Base-by-base conservation (phyloP, 2,888 invertebrate genomes). In the Eupithecia tripunctaria region DNA sequence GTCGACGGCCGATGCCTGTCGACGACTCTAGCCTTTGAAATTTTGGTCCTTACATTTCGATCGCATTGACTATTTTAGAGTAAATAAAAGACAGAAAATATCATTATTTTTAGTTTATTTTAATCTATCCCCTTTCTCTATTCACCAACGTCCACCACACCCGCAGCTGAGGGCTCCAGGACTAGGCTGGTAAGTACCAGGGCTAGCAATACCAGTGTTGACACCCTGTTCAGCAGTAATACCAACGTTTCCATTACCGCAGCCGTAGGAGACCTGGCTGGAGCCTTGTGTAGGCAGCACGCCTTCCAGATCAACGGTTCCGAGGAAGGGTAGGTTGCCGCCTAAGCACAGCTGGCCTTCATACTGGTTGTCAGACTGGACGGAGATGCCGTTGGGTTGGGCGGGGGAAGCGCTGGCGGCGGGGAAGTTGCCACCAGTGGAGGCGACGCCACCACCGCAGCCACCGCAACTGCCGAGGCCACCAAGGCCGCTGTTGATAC, bases 261-360 rank as follows among this genome's bases (percentile, higher is more conserved):
- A 89, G 15, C 86, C 83, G 68, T 90, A 89, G 0, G 84, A 77
- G 14, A 89, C 82, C 1, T 81, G 80, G 29, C 88, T 88, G 67
- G 81, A 74, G 2, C 90, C 90, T 32, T 78, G 82, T 10, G 88
- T 85, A 1, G 87, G 87, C 51, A 90, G 74, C 7, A 77, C 78
- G 1, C 89, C 89, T 51, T 86, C 85, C 65, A 90, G 74, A 6
- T 76, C 85, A 0, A 87, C 88, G 6, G 89, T 84, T 6, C 88
- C 88, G 0, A 87, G 74, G 80, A 90, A 88, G 1, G 89, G 90
- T 25, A 91, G 74, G 56, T 88, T 83, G 64, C 91, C 91, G 27
- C 80, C 79, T 0, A 87, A 82, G 0, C 8, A 90, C 70, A 32
- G 82, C 69, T 64, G 32, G 12, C 90, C 90, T 76, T 89, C 88